Base-by-base conservation (phyloP, 2,113 vertebrate species). In the Tamias sibiricus region DNA sequence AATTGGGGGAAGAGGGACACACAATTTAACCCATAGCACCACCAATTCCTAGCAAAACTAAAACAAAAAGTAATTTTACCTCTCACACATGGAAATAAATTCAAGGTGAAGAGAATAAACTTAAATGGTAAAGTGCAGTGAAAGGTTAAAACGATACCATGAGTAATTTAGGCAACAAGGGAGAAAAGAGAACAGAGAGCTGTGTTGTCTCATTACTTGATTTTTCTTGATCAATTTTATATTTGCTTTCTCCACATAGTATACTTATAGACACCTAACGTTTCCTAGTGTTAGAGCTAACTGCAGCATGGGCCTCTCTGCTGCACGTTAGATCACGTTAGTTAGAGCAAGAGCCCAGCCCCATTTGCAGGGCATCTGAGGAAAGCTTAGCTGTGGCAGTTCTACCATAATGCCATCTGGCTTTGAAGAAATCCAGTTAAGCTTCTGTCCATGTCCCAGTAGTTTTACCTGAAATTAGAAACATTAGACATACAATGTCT, bases 311-410 rank as follows among this genome's bases (percentile, higher is more conserved):
- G 44, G 11, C 35, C 85, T 54, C 57, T 44, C 26, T 7, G 20
- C 91, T 30, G 32, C 57, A 62, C 14, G 1, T 87, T 66, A 99
- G 68, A 71, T 94, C 85, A 98, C 79, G 0, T 98, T 98, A 3
- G 97, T 99, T 89, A 99, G 97, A 86, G 90, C 98, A 68, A 99
- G 97, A 3, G 99, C 98, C 99, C 99, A 99, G 92, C 98, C 99
- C 99, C 99, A 99, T 75, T 98, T 98, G 95, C 99, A 99, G 0
- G 99, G 99, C 98, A 99, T 95, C 98, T 99, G 98, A 92, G 87
- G 95, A 71, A 97, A 68, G 64, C 98, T 98, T 76, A 99, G 96
- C 1, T 59, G 97, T 32, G 99, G 99, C 90, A 99, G 96, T 77
- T 97, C 14, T 20, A 99, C 98, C 24, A 54, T 0, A 1, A 99